Evolutionary conservation across 2,797 vertebrate species (phyloP), one percentile per base, ranked within the genome.

Genomic region (Peromyscus eremicus): DNA sequence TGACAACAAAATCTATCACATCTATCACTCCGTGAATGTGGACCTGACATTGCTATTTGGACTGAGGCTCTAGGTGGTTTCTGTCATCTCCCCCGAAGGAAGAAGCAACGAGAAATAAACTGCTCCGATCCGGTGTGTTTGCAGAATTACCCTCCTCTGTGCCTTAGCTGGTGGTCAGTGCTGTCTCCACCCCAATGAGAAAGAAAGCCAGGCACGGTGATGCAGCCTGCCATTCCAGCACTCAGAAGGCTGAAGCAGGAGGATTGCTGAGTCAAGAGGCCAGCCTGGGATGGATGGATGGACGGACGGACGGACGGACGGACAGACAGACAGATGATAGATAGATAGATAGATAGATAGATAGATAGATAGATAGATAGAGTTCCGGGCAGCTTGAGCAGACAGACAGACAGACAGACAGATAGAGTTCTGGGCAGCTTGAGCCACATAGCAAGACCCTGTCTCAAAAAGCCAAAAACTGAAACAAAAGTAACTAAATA

Each of bases 61-160:
- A 92, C 75, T 43, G 64, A 80, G 83, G 75, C 27, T 91, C 60
- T 57, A 89, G 14, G 40, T 13, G 37, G 79, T 64, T 82, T 87
- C 83, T 66, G 27, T 21, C 68, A 73, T 40, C 52, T 52, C 29
- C 55, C 49, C 43, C 52, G 83, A 57, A 82, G 73, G 46, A 93
- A 77, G 83, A 46, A 62, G 25, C 27, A 11, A 88, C 46, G 40
- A 76, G 60, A 52, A 52, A 52, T 11, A 49, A 46, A 40, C 40
- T 0, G 0, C 49, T 77, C 34, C n/a, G 29, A 60, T 37, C n/a
- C 7, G 17, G 46, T 21, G 34, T 0, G 9, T 23, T 82, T 94
- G 34, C n/a, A 55, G 89, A 34, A 73, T 34, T 85, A 49, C 3
- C 8, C 37, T 64, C 66, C 76, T 27, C 55, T 73, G 37, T 4